These are phyloP conservation scores for Notocelia uddmanniana DNA, from an alignment of 2,888 invertebrate genomes.

Conservation along the genomic window DNA sequence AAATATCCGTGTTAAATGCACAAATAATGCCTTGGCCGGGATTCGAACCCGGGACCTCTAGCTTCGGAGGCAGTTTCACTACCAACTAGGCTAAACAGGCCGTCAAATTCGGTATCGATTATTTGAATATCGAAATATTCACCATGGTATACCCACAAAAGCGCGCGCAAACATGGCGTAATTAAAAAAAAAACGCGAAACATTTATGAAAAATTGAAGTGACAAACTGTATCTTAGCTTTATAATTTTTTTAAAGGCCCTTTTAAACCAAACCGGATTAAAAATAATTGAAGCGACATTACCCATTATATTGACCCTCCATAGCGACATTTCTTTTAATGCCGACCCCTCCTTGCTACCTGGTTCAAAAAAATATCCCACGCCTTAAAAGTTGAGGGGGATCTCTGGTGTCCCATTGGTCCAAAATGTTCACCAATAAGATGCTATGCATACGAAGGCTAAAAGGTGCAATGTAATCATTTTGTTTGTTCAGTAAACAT, in stretches of 20 bases:
- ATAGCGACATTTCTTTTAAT: constrained; percentile 33
- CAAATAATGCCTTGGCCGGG: no score
- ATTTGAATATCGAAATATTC: no score
- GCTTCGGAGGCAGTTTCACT: no score
- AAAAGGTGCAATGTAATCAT: constrained; percentile 40
- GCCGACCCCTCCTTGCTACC: constrained; percentile 31
- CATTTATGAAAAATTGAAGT: background rate
- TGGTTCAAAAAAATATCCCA: constrained; percentile 36
- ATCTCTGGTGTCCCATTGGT: constrained; percentile 30
- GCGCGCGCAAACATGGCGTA: background rate
- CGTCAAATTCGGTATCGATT: no score
- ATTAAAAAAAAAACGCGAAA: background rate
- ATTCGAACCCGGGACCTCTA: no score
- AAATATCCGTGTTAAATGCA: no score
- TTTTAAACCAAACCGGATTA: constrained; percentile 25
- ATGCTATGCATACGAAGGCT: constrained; percentile 21
- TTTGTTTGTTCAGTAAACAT: constrained; percentile 31
- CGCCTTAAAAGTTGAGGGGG: constrained; percentile 30
- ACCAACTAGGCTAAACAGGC: no score
- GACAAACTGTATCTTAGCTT: constrained; percentile 3
- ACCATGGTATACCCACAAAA: background rate
- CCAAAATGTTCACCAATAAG: constrained; percentile 35
- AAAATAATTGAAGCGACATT: constrained; percentile 6
- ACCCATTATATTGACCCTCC: constrained; percentile 24
- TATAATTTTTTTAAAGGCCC: background rate